Percentiles rank a stretch among this genome's conserved stretches.
Evolutionary conservation across 2,113 vertebrate species (phyloP).

Genomic region (Plectropomus leopardus): DNA sequence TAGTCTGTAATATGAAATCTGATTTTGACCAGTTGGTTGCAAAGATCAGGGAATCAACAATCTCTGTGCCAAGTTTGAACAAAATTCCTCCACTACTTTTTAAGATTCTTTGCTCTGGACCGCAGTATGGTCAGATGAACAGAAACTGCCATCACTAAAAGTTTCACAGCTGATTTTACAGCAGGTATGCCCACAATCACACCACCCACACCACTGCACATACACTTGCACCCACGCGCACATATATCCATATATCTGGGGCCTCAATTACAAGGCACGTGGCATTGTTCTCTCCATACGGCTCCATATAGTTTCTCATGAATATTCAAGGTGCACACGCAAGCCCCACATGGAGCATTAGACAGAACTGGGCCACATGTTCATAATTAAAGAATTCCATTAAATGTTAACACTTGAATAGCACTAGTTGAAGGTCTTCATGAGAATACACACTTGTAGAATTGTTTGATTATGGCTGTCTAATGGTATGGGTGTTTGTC

Average conservation of each 20-base stretch:
- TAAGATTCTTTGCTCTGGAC: not conserved
- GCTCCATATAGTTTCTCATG: constrained; percentile 49
- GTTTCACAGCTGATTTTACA: not conserved
- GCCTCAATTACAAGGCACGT: not conserved
- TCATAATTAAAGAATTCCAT: constrained; percentile 64
- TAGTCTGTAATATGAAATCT: too few species aligned
- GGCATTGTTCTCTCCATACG: constrained; percentile 7
- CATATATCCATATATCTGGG: not conserved
- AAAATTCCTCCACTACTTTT: not conserved
- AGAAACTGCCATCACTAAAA: not conserved
- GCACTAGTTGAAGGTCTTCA: constrained; percentile 9
- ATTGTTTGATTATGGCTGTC: not conserved
- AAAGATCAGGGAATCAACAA: not conserved
- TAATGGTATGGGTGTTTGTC: not conserved
- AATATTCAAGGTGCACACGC: constrained; percentile 64
- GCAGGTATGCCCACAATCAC: not conserved
- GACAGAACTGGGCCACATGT: constrained; percentile 67
- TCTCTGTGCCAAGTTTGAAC: not conserved
- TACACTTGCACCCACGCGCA: not conserved
- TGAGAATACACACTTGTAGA: not conserved
- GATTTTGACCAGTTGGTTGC: not conserved
- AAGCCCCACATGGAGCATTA: constrained; percentile 47
- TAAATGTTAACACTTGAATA: constrained; percentile 54
- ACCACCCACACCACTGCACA: not conserved
- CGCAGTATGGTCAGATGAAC: not conserved